These are phyloP conservation scores for Ambastaia sidthimunki DNA, from an alignment of 2,797 vertebrate genomes.

Conservation along the genomic window DNA sequence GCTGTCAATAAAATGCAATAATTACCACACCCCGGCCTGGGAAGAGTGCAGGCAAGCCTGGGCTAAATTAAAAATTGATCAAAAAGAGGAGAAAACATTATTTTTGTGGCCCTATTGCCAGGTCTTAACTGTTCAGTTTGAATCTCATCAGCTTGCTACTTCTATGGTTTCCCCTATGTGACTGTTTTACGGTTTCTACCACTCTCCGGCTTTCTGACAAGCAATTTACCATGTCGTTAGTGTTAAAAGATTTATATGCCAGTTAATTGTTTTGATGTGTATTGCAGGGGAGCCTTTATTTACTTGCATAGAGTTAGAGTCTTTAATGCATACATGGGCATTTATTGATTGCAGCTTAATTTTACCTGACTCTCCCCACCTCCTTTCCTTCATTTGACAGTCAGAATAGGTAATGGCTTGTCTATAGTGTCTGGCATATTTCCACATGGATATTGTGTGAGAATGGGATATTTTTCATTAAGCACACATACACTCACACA, in stretches of 20 bases:
- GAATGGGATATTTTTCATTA: slow-evolving; percentile 66
- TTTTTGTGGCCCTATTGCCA: slow-evolving; percentile 55
- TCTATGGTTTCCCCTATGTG: neutral
- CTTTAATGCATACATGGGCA: slow-evolving; percentile 51
- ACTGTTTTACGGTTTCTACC: slow-evolving; percentile 45
- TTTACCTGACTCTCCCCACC: slow-evolving; percentile 65
- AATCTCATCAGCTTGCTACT: slow-evolving; percentile 41
- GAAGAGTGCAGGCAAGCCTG: slow-evolving; percentile 72
- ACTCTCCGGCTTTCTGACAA: slow-evolving; percentile 59
- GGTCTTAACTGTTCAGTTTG: slow-evolving; percentile 33
- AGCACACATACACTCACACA: slow-evolving; percentile 60
- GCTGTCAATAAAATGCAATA: slow-evolving; percentile 91
- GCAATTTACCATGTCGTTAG: slow-evolving; percentile 64
- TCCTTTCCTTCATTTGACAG: slow-evolving; percentile 66
- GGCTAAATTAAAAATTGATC: slow-evolving; percentile 87
- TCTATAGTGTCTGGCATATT: slow-evolving; percentile 60
- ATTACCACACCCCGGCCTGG: slow-evolving; percentile 82
- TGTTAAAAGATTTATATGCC: slow-evolving; percentile 69
- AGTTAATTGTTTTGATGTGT: slow-evolving; percentile 65
- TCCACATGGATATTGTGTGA: slow-evolving; percentile 59
- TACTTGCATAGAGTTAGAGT: neutral
- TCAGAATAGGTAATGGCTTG: slow-evolving; percentile 65
- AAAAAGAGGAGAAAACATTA: slow-evolving; percentile 81
- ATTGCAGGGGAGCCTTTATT: neutral
- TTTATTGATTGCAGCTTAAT: slow-evolving; percentile 77